These are phyloP conservation scores for Agonopterix heracliana DNA, from an alignment of 2,888 invertebrate species.

Conservation along the genomic window DNA sequence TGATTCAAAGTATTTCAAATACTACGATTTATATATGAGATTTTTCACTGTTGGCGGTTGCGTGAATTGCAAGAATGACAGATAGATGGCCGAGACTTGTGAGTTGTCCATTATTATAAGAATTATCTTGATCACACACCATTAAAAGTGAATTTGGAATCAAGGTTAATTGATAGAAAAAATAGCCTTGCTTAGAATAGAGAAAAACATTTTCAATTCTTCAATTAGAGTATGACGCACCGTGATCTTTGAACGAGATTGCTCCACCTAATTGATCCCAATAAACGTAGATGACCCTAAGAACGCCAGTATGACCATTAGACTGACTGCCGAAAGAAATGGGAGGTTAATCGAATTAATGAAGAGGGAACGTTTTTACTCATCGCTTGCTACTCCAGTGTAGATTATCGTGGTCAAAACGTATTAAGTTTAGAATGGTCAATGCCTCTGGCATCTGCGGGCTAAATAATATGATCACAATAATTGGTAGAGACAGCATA, in stretches of 20 bases:
- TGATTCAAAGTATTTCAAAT: constrained; percentile 22
- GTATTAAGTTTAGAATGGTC: constrained; percentile 6
- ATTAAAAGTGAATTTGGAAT: too few species aligned
- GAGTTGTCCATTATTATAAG: constrained; percentile 14
- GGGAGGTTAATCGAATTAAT: constrained; percentile 66
- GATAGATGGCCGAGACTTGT: constrained; percentile 25
- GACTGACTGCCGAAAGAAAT: constrained; percentile 50
- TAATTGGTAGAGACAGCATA: too few species aligned
- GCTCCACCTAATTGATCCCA: constrained; percentile 55
- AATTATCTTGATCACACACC: too few species aligned
- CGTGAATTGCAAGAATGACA: constrained; percentile 25
- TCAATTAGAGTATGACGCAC: constrained; percentile 9
- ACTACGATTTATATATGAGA: constrained; percentile 27
- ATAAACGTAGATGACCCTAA: constrained; percentile 55
- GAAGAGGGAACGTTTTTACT: constrained; percentile 19
- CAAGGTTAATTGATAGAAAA: too few species aligned
- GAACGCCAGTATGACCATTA: constrained; percentile 46
- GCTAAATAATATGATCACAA: not conserved
- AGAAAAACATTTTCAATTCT: too few species aligned
- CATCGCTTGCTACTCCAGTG: constrained; percentile 1
- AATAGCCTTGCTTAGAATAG: too few species aligned
- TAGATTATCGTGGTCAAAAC: not conserved
- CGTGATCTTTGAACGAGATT: constrained; percentile 24
- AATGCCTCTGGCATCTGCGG: constrained; percentile 7
- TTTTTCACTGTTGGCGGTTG: constrained; percentile 40